Percentiles rank a stretch among this genome's conserved stretches.
These are phyloP conservation scores for Cheirogaleus major DNA, from an alignment of 2,797 vertebrate genomes.

Conservation along the genomic window DNA sequence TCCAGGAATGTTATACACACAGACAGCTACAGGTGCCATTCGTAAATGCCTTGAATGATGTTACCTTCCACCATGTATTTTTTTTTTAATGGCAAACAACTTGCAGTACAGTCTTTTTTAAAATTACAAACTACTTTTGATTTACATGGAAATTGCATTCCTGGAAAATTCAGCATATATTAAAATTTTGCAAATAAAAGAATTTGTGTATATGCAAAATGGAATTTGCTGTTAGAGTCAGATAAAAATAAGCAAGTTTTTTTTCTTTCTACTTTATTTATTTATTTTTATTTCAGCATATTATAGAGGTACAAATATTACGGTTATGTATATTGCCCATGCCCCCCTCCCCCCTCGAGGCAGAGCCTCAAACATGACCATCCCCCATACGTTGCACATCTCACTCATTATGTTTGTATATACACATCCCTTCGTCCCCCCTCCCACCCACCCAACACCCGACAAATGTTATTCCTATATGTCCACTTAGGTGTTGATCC, in stretches of 20 bases:
- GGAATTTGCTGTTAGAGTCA: background rate
- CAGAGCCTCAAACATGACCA: no score
- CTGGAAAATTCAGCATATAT: background rate
- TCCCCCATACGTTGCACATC: no score
- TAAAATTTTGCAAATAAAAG: slow-evolving; percentile 1
- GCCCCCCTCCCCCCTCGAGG: no score
- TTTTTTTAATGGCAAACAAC: background rate
- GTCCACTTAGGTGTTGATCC: no score
- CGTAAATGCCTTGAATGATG: background rate
- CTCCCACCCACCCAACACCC: no score
- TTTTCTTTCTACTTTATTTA: no score
- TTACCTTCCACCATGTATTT: background rate
- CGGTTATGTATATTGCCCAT: no score
- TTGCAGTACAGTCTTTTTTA: background rate
- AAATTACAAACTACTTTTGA: background rate
- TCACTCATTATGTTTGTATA: no score
- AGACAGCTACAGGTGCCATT: background rate
- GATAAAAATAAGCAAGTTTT: background rate
- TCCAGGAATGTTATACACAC: background rate
- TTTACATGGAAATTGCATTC: background rate
- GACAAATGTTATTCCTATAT: no score
- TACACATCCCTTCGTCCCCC: no score
- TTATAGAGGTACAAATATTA: no score
- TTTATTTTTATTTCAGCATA: no score
- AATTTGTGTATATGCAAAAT: background rate